A percentile compares a stretch with the other conserved stretches of the same genome.
Evolutionary conservation across 1,140 invertebrate genomes (phyloP).

Genomic region (Orius insidiosus): DNA sequence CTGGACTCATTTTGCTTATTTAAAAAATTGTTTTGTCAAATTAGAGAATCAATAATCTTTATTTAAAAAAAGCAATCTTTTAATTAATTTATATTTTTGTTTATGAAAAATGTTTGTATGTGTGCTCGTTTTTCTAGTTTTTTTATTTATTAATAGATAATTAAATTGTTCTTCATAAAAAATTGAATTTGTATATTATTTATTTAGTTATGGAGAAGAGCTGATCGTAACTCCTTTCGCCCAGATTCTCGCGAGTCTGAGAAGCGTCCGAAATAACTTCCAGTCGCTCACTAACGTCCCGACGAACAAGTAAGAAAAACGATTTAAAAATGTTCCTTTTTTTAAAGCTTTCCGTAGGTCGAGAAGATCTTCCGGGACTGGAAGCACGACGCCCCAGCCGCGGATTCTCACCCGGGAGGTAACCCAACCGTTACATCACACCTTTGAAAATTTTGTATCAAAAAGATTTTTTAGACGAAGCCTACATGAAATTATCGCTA

Average conservation of each 20-base stretch:
- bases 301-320: conserved; percentile 53
- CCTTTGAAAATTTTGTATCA: background rate
- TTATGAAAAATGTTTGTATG: conserved; percentile 2
- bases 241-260: conserved; percentile 93
- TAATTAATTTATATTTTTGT: too few species aligned
- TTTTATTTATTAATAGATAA: too few species aligned
- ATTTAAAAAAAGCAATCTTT: too few species aligned
- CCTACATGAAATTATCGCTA: conserved; percentile 77
- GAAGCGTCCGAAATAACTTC: conserved; percentile 95
- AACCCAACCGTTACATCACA: conserved; percentile 20
- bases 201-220: conserved; percentile 91
- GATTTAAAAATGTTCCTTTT: too few species aligned
- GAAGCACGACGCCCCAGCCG: conserved; percentile 48
- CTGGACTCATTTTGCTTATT: too few species aligned
- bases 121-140: background rate
- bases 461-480: conserved; percentile 53
- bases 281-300: conserved; percentile 89
- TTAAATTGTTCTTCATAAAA: conserved; percentile 3
- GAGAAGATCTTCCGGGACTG: conserved; percentile 50
- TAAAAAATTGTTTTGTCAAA: too few species aligned
- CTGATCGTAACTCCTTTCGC: conserved; percentile 99
- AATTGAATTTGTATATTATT: conserved; percentile 25
- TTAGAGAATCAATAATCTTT: too few species aligned
- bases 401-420: conserved; percentile 55
- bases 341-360: too few species aligned